Percentiles rank a stretch among this genome's conserved stretches.
Evolutionary conservation across 1,140 invertebrate species (phyloP).

Genomic region (Solenopsis invicta): DNA sequence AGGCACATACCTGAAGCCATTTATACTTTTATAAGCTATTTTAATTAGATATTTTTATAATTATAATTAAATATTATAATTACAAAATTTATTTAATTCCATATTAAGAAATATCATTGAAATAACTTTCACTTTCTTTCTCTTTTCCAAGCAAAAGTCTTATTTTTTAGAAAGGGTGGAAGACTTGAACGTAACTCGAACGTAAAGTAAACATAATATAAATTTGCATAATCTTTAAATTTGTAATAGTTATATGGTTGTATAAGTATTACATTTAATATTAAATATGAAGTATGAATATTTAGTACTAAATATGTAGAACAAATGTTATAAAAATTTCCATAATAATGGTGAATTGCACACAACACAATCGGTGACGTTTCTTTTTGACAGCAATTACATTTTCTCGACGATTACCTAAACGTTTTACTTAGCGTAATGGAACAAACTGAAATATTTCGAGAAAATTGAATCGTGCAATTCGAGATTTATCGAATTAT

Average conservation of each 20-base stretch:
- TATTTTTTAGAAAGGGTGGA: neutral
- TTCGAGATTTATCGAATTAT: constrained; percentile 62
- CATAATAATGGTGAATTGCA: neutral
- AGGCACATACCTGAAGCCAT: too few species aligned
- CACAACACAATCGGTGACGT: neutral
- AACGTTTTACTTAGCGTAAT: constrained; percentile 36
- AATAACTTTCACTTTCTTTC: neutral
- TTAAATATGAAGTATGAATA: neutral
- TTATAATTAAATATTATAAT: too few species aligned
- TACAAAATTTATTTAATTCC: too few species aligned
- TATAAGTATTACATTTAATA: neutral
- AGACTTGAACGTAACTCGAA: neutral
- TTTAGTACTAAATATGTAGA: neutral
- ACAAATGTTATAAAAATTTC: neutral
- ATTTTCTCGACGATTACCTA: constrained; percentile 15
- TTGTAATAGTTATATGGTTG: neutral
- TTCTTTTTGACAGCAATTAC: neutral
- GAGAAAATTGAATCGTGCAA: constrained; percentile 62
- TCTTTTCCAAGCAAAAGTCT: neutral
- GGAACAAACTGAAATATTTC: constrained; percentile 64
- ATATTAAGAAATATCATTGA: neutral
- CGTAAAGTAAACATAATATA: too few species aligned
- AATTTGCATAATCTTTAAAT: neutral
- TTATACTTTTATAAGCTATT: too few species aligned
- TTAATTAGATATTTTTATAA: too few species aligned